A percentile compares a stretch with the other conserved stretches of the same genome.
Conservation (phyloP, 2,888 invertebrate genomes). For the Acleris holmiana region DNA sequence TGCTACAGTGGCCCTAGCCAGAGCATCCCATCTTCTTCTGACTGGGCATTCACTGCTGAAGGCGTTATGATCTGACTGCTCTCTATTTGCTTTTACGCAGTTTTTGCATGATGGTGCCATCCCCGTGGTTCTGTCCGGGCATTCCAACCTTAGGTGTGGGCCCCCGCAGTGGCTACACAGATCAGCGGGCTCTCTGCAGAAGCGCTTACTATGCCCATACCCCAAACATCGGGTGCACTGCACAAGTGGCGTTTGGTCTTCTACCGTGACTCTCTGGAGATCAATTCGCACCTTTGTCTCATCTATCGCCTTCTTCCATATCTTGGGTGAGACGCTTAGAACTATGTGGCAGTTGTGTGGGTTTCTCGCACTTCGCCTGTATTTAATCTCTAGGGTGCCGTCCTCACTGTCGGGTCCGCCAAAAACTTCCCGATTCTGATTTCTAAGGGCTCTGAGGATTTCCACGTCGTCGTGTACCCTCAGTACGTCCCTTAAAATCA, state of each 20-base stretch:
- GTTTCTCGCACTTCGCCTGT: background rate
- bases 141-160: constrained; percentile 16
- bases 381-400: background rate
- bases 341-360: background rate
- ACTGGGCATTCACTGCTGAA: background rate
- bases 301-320: background rate
- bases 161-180: constrained; percentile 26
- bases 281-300: background rate
- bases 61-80: background rate
- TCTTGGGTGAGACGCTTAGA: background rate
- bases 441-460: background rate
- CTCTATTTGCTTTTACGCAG: constrained; percentile 30
- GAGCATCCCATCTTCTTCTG: background rate
- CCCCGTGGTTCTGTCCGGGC: background rate
- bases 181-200: constrained; percentile 8
- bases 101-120: constrained; percentile 29
- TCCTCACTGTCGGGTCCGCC: constrained; percentile 1
- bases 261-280: constrained; percentile 3
- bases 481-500: constrained; percentile 2
- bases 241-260: constrained; percentile 11
- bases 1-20: constrained; percentile 1
- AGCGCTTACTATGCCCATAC: constrained; percentile 13
- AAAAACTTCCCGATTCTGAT: background rate
- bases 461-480: background rate
- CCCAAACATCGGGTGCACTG: constrained; percentile 13